Percentiles rank a stretch among this genome's conserved stretches.
These are phyloP conservation scores for Balearica regulorum DNA, from an alignment of 2,797 vertebrate species.

Conservation along the genomic window DNA sequence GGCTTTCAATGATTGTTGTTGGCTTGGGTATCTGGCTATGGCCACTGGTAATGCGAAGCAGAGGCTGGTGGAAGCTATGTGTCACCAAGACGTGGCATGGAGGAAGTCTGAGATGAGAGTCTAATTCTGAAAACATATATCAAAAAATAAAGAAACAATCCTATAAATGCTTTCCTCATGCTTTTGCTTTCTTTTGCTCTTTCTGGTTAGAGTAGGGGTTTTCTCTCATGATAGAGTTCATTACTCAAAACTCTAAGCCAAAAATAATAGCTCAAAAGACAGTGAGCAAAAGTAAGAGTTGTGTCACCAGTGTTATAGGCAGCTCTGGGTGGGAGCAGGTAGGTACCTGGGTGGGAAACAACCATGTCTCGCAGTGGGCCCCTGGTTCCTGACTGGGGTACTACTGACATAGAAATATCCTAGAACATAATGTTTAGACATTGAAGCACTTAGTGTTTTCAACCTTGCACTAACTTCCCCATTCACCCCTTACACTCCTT, in stretches of 20 bases:
- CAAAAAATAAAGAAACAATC: background rate
- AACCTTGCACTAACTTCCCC: background rate
- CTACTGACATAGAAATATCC: background rate
- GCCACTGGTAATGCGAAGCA: background rate
- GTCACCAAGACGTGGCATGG: background rate
- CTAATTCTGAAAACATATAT: background rate
- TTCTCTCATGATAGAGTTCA: background rate
- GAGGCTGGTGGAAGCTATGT: background rate
- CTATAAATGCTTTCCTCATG: background rate
- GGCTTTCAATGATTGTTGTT: background rate
- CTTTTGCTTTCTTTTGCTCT: background rate
- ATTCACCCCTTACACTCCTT: background rate
- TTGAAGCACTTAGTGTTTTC: background rate
- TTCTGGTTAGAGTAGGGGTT: background rate
- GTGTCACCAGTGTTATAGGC: background rate
- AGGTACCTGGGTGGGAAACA: background rate
- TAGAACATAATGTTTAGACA: background rate
- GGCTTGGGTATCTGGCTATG: background rate
- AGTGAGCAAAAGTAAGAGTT: background rate
- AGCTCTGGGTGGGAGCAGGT: background rate
- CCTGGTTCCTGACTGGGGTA: background rate
- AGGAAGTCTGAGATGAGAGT: background rate
- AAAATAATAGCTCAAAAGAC: background rate
- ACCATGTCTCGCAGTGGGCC: accelerated
- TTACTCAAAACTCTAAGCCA: background rate